phyloP scores from a whole-genome alignment of 2,113 vertebrate species.

The Ictidomys tridecemlineatus region DNA sequence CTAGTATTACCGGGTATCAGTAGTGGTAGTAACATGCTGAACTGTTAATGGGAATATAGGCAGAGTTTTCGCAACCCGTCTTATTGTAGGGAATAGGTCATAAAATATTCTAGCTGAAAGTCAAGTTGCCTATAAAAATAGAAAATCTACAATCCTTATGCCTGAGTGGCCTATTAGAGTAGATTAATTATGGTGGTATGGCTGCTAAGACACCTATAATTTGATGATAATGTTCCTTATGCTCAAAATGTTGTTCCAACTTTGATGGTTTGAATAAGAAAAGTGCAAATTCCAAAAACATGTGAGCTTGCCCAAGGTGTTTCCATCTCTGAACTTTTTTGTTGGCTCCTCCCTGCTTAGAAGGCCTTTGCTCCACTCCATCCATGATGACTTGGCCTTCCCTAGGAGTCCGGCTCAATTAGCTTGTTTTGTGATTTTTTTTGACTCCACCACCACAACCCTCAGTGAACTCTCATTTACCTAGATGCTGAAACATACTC shows the following conservation, averaged over 20 bases:
- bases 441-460: background rate
- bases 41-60: background rate
- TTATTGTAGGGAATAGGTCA: slow-evolving; percentile 40
- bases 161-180: slow-evolving; percentile 67
- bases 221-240: slow-evolving; percentile 69
- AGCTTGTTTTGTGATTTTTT: background rate
- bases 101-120: slow-evolving; percentile 74
- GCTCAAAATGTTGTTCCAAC: slow-evolving; percentile 72
- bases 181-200: slow-evolving; percentile 65
- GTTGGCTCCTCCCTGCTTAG: background rate
- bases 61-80: slow-evolving; percentile 28
- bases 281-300: background rate
- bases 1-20: background rate
- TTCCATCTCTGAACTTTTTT: background rate
- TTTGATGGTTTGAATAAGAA: slow-evolving; percentile 59
- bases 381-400: background rate
- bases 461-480: background rate
- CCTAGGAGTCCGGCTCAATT: background rate
- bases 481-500: background rate
- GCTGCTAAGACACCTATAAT: slow-evolving; percentile 71
- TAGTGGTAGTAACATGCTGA: background rate
- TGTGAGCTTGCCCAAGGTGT: background rate
- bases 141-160: slow-evolving; percentile 66
- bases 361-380: background rate
- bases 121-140: slow-evolving; percentile 74